Percentiles rank a stretch among this genome's conserved stretches.
phyloP scores from a whole-genome alignment of 1,140 invertebrate species.

The Marisa cornuarietis region DNA sequence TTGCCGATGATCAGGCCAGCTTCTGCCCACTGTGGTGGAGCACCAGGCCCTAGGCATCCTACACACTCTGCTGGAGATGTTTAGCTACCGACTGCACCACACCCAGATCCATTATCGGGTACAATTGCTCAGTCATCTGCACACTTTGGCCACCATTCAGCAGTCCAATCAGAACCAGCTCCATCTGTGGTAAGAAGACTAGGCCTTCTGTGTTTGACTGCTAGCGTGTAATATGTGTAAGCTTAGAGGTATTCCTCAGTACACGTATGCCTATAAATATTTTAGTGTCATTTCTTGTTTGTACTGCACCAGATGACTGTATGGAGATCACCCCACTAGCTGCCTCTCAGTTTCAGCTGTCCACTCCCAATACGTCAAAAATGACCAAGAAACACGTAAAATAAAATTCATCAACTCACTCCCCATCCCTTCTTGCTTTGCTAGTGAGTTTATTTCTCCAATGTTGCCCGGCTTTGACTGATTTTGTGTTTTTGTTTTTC shows the following conservation, averaged over 20 bases:
- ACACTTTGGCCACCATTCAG: slow-evolving; percentile 86
- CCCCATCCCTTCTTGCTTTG: too few species aligned
- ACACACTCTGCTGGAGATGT: slow-evolving; percentile 95
- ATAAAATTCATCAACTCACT: too few species aligned
- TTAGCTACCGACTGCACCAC: slow-evolving; percentile 94
- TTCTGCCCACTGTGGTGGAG: slow-evolving; percentile 89
- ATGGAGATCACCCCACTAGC: too few species aligned
- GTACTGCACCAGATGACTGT: too few species aligned
- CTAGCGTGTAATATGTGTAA: background rate
- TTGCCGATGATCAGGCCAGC: slow-evolving; percentile 73
- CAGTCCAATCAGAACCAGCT: slow-evolving; percentile 95
- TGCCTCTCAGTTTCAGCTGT: too few species aligned
- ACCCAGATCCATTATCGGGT: slow-evolving; percentile 95
- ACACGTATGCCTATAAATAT: too few species aligned
- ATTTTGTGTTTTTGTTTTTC: too few species aligned
- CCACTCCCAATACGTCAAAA: too few species aligned
- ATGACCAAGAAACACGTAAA: too few species aligned
- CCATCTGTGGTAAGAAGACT: slow-evolving; percentile 79
- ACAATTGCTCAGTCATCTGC: slow-evolving; percentile 86
- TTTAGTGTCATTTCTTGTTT: too few species aligned
- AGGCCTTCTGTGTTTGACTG: background rate
- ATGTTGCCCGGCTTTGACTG: too few species aligned
- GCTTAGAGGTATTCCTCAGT: background rate
- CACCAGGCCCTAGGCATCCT: slow-evolving; percentile 93
- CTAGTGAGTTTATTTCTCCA: too few species aligned